Evolutionary conservation across 2,888 invertebrate genomes (phyloP).

Genomic region (Mechanitis messenoides): DNA sequence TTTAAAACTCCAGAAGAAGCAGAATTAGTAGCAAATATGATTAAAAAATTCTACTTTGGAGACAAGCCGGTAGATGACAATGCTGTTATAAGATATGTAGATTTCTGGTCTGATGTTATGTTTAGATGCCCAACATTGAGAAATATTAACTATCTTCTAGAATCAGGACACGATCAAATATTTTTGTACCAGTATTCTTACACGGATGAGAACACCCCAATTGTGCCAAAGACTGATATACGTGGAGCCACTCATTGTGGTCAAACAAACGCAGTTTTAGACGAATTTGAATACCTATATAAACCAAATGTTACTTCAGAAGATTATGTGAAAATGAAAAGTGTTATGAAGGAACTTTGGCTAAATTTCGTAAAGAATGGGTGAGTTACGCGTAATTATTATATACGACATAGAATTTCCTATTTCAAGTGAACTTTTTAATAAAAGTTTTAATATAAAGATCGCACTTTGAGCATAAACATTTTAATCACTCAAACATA

Average conservation of each 20-base stretch:
- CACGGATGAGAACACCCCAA: constrained; percentile 32
- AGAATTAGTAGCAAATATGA: constrained; percentile 33
- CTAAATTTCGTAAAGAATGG: background rate
- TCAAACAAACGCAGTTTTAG: background rate
- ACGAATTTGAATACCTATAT: background rate
- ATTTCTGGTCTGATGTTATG: constrained; percentile 46
- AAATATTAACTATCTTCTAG: constrained; percentile 30
- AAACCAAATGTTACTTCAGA: background rate
- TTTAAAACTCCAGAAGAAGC: constrained; percentile 38
- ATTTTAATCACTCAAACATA: too few species aligned
- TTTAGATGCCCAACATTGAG: constrained; percentile 37
- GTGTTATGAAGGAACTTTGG: background rate
- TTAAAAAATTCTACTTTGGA: constrained; percentile 37
- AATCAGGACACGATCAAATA: constrained; percentile 32
- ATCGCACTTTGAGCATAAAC: too few species aligned
- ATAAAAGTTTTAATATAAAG: too few species aligned
- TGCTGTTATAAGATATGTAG: constrained; percentile 26
- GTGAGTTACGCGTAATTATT: background rate
- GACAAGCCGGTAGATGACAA: constrained; percentile 29
- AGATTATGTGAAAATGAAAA: background rate
- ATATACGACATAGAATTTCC: too few species aligned
- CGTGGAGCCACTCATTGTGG: constrained; percentile 32
- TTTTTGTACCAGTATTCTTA: constrained; percentile 43
- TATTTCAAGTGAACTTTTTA: too few species aligned
- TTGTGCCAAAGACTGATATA: constrained; percentile 32